phyloP scores from a whole-genome alignment of 2,888 invertebrate species.

The Rotaria macrura region DNA sequence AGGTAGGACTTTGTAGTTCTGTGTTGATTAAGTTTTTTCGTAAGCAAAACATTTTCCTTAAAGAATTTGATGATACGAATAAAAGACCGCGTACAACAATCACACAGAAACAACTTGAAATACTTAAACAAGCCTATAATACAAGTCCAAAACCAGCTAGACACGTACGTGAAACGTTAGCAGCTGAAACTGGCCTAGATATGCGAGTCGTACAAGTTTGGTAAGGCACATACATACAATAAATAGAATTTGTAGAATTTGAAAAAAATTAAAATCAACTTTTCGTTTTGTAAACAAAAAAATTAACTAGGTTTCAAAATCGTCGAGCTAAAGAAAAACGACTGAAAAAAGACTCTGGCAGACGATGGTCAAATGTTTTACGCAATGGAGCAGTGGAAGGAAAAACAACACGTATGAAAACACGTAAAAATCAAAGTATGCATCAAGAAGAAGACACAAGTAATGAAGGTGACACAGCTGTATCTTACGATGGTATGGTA shows the following conservation, averaged over 20 bases:
- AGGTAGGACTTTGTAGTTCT: slow-evolving; percentile 41
- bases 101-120: slow-evolving; percentile 94
- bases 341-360: slow-evolving; percentile 91
- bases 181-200: slow-evolving; percentile 92
- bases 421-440: not conserved
- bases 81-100: slow-evolving; percentile 96
- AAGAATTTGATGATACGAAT: slow-evolving; percentile 68
- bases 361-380: slow-evolving; percentile 45
- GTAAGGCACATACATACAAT: no score
- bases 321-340: slow-evolving; percentile 88
- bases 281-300: no score
- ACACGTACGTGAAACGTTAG: slow-evolving; percentile 91
- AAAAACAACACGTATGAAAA: slow-evolving; percentile 8
- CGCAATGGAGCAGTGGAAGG: not conserved
- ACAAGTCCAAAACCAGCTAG: slow-evolving; percentile 96
- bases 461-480: slow-evolving; percentile 4
- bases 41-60: not conserved
- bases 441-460: slow-evolving; percentile 17
- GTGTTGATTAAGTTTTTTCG: not conserved
- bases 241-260: no score
- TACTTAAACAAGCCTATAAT: slow-evolving; percentile 91
- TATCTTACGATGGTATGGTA: not conserved
- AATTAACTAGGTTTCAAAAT: slow-evolving; percentile 48
- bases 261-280: not conserved
- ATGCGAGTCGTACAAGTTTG: slow-evolving; percentile 92